These are phyloP conservation scores for Volucella inanis DNA, from an alignment of 2,888 invertebrate species.

Conservation along the genomic window DNA sequence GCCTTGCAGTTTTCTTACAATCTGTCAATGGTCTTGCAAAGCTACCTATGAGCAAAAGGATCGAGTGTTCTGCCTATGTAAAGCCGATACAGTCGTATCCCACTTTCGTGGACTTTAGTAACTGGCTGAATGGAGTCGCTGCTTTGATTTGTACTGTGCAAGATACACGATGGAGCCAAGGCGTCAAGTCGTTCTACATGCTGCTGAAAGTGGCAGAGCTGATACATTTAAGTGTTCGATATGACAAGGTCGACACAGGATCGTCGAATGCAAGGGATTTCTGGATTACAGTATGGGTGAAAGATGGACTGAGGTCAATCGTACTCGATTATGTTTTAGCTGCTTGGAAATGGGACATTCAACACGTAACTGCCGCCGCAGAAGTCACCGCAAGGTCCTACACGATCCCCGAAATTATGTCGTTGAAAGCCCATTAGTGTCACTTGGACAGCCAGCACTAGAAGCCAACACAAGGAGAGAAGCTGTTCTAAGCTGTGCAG, in stretches of 20 bases:
- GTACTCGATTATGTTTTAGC: conserved; percentile 1
- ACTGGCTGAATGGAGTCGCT: conserved; percentile 43
- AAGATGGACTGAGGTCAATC: conserved; percentile 20
- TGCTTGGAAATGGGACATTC: conserved; percentile 2
- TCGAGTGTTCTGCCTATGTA: no score
- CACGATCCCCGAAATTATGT: conserved; percentile 5
- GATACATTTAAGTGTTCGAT: no score
- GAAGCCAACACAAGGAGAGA: conserved; percentile 2
- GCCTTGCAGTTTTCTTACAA: conserved; percentile 29
- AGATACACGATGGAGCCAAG: conserved; percentile 9
- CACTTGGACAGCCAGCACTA: conserved; percentile 14
- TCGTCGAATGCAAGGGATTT: background rate
- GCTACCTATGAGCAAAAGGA: conserved; percentile 41
- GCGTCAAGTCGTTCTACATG: conserved; percentile 29
- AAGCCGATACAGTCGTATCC: conserved; percentile 26
- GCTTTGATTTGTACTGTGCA: conserved; percentile 6
- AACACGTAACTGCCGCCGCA: background rate
- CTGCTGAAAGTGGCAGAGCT: background rate
- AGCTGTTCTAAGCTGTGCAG: conserved; percentile 44
- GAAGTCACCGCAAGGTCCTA: conserved; percentile 20
- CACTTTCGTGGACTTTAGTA: conserved; percentile 40
- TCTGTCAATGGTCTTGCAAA: conserved; percentile 35
- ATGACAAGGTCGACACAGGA: no score
- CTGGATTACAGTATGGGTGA: background rate
- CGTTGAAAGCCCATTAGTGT: background rate